Conservation (phyloP, 2,113 vertebrate species). For the Eulemur rufifrons region DNA sequence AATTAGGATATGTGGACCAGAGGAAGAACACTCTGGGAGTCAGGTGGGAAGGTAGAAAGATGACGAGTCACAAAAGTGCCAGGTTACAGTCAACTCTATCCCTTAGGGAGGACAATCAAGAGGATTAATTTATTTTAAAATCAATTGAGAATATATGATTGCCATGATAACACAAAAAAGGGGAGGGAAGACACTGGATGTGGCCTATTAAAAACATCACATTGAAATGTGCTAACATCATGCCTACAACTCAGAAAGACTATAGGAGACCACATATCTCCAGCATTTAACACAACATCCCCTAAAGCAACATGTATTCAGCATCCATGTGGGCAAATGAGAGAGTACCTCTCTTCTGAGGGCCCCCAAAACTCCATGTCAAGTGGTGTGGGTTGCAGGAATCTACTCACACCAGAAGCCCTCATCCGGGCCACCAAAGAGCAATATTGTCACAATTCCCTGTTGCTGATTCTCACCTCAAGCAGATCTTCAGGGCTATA, state of each 20-base stretch:
- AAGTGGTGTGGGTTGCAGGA: constrained; percentile 64
- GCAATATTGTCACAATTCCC: constrained; percentile 46
- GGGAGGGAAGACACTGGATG: constrained; percentile 65
- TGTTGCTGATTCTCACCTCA: constrained; percentile 14
- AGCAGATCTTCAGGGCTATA: neutral
- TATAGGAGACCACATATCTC: constrained; percentile 78
- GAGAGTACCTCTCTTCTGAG: constrained; percentile 48
- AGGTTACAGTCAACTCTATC: neutral
- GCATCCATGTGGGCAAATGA: constrained; percentile 62
- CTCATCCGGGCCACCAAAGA: constrained; percentile 34
- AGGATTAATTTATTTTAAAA: neutral
- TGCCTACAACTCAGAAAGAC: constrained; percentile 79
- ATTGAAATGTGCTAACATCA: constrained; percentile 67
- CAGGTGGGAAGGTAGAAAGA: neutral
- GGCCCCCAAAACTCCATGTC: constrained; percentile 54
- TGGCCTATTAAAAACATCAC: constrained; percentile 61
- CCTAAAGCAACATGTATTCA: constrained; percentile 80
- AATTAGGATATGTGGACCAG: neutral
- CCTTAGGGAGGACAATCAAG: neutral
- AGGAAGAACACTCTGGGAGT: neutral
- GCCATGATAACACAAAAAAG: neutral
- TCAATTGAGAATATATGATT: constrained; percentile 9
- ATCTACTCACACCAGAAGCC: neutral
- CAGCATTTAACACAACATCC: constrained; percentile 80
- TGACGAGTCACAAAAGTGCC: neutral